Percentiles rank a stretch among this genome's conserved stretches.
These are phyloP conservation scores for Intellagama lesueurii DNA, from an alignment of 2,797 vertebrate genomes.

Conservation along the genomic window DNA sequence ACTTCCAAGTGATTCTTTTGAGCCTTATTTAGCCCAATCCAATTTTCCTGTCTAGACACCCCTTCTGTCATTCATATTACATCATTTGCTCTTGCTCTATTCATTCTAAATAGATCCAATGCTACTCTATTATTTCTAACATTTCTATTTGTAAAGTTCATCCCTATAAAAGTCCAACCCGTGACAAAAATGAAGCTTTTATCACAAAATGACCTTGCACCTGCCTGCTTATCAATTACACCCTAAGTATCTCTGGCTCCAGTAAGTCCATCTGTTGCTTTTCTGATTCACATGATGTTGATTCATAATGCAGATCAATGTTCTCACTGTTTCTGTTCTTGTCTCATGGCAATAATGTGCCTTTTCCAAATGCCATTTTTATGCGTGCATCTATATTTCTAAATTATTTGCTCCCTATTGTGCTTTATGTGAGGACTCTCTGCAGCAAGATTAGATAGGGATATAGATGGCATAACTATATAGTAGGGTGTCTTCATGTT, in stretches of 20 bases:
- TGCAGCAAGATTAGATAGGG: not conserved
- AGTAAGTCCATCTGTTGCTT: not conserved
- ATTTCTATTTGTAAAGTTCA: not conserved
- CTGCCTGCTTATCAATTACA: constrained; percentile 11
- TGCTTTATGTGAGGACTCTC: not conserved
- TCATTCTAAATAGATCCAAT: not conserved
- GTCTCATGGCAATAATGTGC: not conserved
- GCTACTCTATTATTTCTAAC: not conserved
- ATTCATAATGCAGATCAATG: not conserved
- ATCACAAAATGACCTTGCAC: constrained; percentile 5
- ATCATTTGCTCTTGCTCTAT: not conserved
- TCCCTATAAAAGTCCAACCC: not conserved
- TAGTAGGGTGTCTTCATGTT: not conserved
- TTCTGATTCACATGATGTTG: not conserved
- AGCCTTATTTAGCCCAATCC: not conserved
- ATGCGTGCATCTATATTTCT: not conserved
- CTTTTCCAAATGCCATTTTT: not conserved
- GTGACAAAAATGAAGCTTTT: constrained; percentile 22
- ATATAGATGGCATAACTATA: not conserved
- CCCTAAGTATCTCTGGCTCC: not conserved
- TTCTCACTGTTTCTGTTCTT: not conserved
- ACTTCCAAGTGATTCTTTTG: not conserved
- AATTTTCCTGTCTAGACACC: not conserved
- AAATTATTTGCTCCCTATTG: not conserved
- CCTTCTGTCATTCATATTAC: not conserved